phyloP scores from a whole-genome alignment of 1,140 invertebrate genomes.

The Drosophila bocki region DNA sequence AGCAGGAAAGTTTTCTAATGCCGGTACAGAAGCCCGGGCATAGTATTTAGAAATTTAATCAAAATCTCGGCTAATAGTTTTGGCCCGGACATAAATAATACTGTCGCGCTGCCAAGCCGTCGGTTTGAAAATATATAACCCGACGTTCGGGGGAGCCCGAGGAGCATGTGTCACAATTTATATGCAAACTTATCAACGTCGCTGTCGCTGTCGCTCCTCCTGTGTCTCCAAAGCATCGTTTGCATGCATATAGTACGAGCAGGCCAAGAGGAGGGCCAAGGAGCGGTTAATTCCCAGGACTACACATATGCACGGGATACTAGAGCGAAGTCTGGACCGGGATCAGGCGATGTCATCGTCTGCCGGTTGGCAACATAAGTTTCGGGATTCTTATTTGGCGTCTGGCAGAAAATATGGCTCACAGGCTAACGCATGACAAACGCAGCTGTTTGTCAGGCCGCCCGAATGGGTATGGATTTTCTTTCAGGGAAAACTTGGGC shows the following conservation, averaged over 20 bases:
- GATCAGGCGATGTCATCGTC: constrained; percentile 49
- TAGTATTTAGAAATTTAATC: constrained; percentile 76
- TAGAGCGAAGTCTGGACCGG: constrained; percentile 18
- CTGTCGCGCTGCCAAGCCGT: constrained; percentile 34
- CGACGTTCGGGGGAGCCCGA: constrained; percentile 14
- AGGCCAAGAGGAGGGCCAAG: constrained; percentile 48
- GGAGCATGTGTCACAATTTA: constrained; percentile 77
- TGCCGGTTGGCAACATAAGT: constrained; percentile 70
- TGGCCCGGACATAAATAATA: constrained; percentile 69
- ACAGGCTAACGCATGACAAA: constrained; percentile 79
- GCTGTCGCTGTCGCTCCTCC: constrained; percentile 36
- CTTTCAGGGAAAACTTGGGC: constrained; percentile 3
- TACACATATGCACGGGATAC: constrained; percentile 35
- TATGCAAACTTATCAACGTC: constrained; percentile 82
- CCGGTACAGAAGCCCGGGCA: not conserved
- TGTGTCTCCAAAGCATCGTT: constrained; percentile 74
- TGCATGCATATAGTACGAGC: constrained; percentile 58
- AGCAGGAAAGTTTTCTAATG: constrained; percentile 66
- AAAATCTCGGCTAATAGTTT: constrained; percentile 78
- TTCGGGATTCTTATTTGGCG: constrained; percentile 81
- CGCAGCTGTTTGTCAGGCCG: constrained; percentile 75
- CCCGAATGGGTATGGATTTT: constrained; percentile 5
- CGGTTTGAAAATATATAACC: constrained; percentile 55
- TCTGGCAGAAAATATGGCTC: constrained; percentile 77
- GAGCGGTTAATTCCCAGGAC: constrained; percentile 77